phyloP scores from a whole-genome alignment of 2,797 vertebrate genomes.

The Pangasius larnaudii region DNA sequence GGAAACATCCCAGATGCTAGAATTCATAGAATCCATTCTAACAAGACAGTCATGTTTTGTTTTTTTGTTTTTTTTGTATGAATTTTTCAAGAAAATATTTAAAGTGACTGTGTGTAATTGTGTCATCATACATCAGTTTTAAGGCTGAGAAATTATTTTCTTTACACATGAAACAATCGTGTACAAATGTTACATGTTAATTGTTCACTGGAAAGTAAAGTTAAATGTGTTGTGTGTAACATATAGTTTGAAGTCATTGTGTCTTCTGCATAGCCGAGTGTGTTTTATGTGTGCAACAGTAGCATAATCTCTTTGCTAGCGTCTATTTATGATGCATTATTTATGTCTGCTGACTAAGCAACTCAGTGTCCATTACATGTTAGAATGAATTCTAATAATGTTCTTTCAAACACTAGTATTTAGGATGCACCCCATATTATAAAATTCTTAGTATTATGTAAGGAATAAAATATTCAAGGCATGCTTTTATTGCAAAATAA shows the following conservation, averaged over 20 bases:
- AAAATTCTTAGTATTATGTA: neutral
- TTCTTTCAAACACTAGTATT: neutral
- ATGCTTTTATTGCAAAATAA: neutral
- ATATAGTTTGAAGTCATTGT: neutral
- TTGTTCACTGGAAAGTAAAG: conserved; percentile 3
- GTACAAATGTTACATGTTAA: neutral
- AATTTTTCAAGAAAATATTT: neutral
- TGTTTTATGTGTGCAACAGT: neutral
- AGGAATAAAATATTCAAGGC: neutral
- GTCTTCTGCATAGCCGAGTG: neutral
- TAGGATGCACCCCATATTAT: neutral
- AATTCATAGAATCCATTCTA: neutral
- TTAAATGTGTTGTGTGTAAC: neutral
- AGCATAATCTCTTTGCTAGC: neutral
- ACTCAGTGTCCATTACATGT: neutral
- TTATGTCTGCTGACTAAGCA: conserved; percentile 5
- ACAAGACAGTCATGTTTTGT: neutral
- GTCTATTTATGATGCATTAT: neutral
- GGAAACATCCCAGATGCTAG: neutral
- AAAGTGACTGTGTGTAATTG: neutral
- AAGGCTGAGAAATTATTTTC: neutral
- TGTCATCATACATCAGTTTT: neutral
- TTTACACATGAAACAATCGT: neutral
- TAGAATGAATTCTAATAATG: neutral
- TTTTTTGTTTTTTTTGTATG: neutral